Conservation (phyloP, 2,113 vertebrate genomes). For the Neogale vison region DNA sequence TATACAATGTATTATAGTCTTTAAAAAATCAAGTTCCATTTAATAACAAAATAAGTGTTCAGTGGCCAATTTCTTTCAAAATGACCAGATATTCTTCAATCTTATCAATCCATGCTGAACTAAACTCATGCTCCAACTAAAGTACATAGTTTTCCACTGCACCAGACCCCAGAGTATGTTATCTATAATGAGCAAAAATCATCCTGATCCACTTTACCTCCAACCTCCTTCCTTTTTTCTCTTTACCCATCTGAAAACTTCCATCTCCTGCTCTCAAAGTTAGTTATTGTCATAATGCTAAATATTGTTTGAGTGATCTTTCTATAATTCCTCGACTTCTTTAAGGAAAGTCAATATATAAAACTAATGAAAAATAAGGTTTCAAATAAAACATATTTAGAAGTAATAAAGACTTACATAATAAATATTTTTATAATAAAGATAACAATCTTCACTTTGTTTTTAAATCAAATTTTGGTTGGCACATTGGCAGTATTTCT, state of each 20-base stretch:
- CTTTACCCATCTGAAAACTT: slow-evolving; percentile 9
- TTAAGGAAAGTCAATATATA: slow-evolving; percentile 47
- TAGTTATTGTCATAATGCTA: background rate
- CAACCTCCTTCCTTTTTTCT: background rate
- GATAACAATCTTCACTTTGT: slow-evolving; percentile 57
- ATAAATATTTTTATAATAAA: slow-evolving; percentile 66
- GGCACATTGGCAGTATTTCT: slow-evolving; percentile 84
- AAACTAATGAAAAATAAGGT: slow-evolving; percentile 41
- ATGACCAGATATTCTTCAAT: background rate
- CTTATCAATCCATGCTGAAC: background rate
- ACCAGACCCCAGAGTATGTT: background rate
- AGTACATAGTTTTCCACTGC: background rate
- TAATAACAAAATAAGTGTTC: background rate
- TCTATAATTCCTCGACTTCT: slow-evolving; percentile 9
- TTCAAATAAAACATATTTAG: slow-evolving; percentile 20
- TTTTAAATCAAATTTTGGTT: slow-evolving; percentile 83
- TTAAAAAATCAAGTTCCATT: background rate
- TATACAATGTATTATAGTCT: background rate
- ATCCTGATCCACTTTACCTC: background rate
- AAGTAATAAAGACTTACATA: slow-evolving; percentile 49
- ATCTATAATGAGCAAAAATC: background rate
- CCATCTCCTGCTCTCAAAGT: background rate
- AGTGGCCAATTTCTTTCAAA: background rate
- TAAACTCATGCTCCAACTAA: background rate
- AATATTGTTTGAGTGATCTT: slow-evolving; percentile 17